A percentile compares a stretch with the other conserved stretches of the same genome.
Evolutionary conservation across 2,113 vertebrate genomes (phyloP).

Genomic region (Lanius collurio): DNA sequence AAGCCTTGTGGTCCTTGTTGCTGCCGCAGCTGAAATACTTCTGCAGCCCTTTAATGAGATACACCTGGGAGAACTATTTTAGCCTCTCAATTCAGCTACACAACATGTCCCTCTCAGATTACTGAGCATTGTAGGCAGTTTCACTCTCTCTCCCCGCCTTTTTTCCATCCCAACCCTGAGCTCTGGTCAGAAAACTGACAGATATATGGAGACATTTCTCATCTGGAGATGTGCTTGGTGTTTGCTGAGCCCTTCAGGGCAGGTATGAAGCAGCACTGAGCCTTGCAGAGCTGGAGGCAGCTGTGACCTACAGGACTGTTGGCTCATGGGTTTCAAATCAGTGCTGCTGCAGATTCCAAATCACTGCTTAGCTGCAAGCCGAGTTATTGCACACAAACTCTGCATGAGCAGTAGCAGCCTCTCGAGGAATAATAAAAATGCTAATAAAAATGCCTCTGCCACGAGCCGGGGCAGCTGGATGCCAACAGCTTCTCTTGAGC

Average conservation of each 20-base stretch:
- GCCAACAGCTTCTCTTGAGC: background rate
- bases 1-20: background rate
- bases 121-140: background rate
- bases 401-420: background rate
- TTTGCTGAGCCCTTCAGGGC: background rate
- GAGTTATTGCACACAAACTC: background rate
- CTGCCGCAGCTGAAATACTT: background rate
- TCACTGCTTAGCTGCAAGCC: background rate
- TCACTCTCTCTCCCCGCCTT: background rate
- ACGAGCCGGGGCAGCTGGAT: background rate
- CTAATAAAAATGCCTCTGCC: background rate
- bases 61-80: background rate
- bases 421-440: background rate
- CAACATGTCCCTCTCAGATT: fast-evolving
- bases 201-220: background rate
- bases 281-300: background rate
- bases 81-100: background rate
- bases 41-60: background rate
- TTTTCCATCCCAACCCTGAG: background rate
- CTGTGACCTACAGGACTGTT: background rate
- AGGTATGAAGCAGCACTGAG: background rate
- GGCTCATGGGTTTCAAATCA: background rate
- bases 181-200: background rate
- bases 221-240: background rate
- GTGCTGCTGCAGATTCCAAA: background rate